phyloP scores from a whole-genome alignment of 2,797 vertebrate genomes.

The Muscicapa striata region DNA sequence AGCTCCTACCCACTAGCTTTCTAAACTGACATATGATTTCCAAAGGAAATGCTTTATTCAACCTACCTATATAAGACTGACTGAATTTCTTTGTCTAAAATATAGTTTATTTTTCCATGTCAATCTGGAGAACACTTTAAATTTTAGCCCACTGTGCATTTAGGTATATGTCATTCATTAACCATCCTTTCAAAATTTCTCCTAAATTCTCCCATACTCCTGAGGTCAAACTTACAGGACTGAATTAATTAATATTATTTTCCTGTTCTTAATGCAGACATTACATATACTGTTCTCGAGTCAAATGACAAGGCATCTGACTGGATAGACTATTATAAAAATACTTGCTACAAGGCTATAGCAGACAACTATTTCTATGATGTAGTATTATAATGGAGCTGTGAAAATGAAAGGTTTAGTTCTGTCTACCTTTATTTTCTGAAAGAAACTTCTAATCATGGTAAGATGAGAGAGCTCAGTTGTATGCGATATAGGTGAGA shows the following conservation, averaged over 20 bases:
- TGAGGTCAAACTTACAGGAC: background rate
- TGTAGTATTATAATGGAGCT: background rate
- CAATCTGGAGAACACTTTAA: background rate
- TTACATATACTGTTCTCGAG: conserved; percentile 18
- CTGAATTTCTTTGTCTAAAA: background rate
- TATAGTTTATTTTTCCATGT: background rate
- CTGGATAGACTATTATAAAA: background rate
- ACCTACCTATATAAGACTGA: background rate
- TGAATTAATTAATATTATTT: background rate
- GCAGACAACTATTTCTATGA: background rate
- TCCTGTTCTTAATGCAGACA: background rate
- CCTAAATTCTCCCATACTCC: background rate
- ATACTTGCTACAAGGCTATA: background rate
- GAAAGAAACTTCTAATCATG: background rate
- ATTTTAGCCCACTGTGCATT: background rate
- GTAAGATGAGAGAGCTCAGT: background rate
- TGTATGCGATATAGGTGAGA: background rate
- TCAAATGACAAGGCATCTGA: conserved; percentile 22
- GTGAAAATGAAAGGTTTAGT: conserved; percentile 15
- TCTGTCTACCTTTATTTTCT: conserved; percentile 9
- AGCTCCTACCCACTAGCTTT: background rate
- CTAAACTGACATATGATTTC: background rate
- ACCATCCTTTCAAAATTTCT: background rate
- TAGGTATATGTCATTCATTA: background rate
- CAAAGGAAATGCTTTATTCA: background rate